Percentiles rank a stretch among this genome's conserved stretches.
Evolutionary conservation across 2,113 vertebrate species (phyloP).

Genomic region (Athene cunicularia): DNA sequence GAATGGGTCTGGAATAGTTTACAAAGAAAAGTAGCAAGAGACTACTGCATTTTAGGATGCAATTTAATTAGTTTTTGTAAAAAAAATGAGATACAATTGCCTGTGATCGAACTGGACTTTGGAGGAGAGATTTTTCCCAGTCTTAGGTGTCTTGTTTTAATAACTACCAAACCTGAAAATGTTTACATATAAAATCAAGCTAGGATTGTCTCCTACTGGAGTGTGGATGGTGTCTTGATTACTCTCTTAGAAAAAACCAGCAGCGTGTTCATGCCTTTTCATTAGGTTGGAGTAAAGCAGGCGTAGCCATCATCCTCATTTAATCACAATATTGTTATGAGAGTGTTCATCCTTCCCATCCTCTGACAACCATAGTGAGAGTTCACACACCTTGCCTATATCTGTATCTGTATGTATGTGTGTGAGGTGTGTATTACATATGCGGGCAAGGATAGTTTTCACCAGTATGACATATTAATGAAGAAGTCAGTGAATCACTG

Average conservation of each 20-base stretch:
- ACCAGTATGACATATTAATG: background rate
- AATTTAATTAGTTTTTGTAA: background rate
- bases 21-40: background rate
- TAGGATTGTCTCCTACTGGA: background rate
- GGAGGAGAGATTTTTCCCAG: background rate
- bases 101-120: background rate
- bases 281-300: background rate
- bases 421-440: too few species aligned
- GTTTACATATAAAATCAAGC: background rate
- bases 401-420: too few species aligned
- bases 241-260: background rate
- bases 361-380: background rate
- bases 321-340: background rate
- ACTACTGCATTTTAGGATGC: background rate
- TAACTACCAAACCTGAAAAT: background rate
- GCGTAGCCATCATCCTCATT: background rate
- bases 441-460: background rate
- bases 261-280: background rate
- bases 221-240: background rate
- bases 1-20: background rate
- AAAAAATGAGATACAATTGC: background rate
- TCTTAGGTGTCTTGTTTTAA: background rate
- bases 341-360: background rate
- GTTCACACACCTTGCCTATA: background rate
- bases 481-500: background rate